Percentiles rank a stretch among this genome's conserved stretches.
Evolutionary conservation across 2,113 vertebrate species (phyloP).

Genomic region (Cryptotis parvus): DNA sequence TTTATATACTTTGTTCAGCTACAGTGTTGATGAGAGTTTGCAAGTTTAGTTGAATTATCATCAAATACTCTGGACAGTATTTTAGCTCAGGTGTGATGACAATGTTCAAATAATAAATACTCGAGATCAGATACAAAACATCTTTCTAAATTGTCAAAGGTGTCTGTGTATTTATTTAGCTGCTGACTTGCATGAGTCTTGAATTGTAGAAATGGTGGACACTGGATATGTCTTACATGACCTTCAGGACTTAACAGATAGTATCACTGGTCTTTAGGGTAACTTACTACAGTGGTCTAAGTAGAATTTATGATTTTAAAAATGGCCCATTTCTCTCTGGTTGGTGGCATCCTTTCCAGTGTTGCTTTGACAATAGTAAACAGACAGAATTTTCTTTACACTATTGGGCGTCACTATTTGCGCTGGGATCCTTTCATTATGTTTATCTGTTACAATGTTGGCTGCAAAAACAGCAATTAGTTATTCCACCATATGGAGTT

Average conservation of each 20-base stretch:
- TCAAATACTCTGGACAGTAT: neutral
- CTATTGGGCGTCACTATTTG: neutral
- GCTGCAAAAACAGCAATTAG: neutral
- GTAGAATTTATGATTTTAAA: conserved; percentile 6
- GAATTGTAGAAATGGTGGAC: conserved; percentile 21
- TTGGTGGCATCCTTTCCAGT: neutral
- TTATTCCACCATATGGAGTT: neutral
- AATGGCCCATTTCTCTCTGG: neutral
- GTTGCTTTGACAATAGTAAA: neutral
- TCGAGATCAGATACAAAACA: neutral
- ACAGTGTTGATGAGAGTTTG: neutral
- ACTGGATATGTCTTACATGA: neutral
- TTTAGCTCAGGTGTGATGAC: conserved; percentile 36
- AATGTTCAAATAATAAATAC: conserved; percentile 13
- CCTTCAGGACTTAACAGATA: neutral
- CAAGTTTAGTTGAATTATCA: conserved; percentile 44
- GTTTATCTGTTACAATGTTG: neutral
- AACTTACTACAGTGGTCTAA: neutral
- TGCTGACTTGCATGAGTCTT: neutral
- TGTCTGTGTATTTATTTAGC: neutral
- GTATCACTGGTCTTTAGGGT: neutral
- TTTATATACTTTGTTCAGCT: neutral
- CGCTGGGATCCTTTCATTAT: neutral
- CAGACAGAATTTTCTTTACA: neutral
- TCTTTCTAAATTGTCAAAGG: neutral